Conservation (phyloP, 2,888 invertebrate genomes). For the Tipula helvola region DNA sequence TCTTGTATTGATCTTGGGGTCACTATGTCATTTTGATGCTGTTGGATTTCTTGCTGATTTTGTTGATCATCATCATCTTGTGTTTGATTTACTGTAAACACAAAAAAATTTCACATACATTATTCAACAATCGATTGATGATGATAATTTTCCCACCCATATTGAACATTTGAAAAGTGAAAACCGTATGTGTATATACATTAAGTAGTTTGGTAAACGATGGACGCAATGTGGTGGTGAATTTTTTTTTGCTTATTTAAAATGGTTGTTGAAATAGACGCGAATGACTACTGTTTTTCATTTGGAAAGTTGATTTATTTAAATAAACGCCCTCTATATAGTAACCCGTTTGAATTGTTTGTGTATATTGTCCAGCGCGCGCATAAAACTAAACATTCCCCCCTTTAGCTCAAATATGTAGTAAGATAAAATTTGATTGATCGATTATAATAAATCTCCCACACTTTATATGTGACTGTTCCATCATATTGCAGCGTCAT, state of each 20-base stretch:
- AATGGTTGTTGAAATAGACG: neutral
- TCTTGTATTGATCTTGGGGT: constrained; percentile 50
- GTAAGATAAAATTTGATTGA: neutral
- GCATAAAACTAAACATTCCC: neutral
- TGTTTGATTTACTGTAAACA: constrained; percentile 21
- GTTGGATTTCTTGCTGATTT: neutral
- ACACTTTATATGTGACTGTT: neutral
- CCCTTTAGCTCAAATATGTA: neutral
- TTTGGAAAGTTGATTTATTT: neutral
- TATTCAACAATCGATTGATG: neutral
- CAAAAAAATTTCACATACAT: constrained; percentile 9
- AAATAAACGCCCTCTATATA: neutral
- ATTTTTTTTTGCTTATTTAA: neutral
- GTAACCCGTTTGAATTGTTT: neutral
- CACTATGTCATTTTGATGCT: constrained; percentile 38
- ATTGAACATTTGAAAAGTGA: neutral
- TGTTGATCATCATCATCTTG: neutral
- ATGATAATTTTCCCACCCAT: neutral
- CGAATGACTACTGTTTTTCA: neutral
- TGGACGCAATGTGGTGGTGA: neutral
- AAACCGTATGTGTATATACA: neutral
- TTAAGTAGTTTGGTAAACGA: neutral
- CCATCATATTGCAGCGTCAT: neutral
- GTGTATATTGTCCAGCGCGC: neutral
- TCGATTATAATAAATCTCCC: neutral